Base-by-base conservation (phyloP, 1,140 invertebrate species). In the Hycleus phaleratus region DNA sequence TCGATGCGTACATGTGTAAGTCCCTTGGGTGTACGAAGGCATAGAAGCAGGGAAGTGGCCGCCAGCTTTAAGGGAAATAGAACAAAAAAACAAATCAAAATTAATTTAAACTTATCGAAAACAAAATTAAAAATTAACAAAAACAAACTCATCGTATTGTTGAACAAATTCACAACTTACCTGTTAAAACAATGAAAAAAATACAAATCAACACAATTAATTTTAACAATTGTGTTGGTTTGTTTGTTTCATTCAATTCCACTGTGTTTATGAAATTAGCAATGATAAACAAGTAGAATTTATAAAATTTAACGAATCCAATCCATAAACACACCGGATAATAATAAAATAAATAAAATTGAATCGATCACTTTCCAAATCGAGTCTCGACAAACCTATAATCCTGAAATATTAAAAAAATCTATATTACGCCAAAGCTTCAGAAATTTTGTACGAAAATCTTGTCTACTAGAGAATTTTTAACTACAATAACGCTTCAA, bases 1-100 rank as follows among this genome's bases (percentile, higher is more conserved):
- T 32, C 32, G 68, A 70, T 73, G 81, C 88, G 83, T 87, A 94
- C 91, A 95, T 78, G 91, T 93, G 73, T 91, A 93, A 71, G 82
- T 90, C 70, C 91, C 89, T 75, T 91, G 88, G 62, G 87, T 87
- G 78, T 85, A 91, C 47, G 83, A 82, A 56, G 85, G 81, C 74
- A 89, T 86, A 73, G 87, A 87, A 46, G 82, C 74, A 58, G 90
- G 88, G 74, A 93, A 90, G 73, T 90, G 87, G 62, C 87, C 91
- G 72, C 89, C 80, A 68, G 86, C 86, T 88, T 83, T 32, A 32
- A 74, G 73, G 79, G 79, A 77, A 78, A 81, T 76, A 10, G 11
- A 42, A n/a, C 9, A n/a, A 79, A 78, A 71, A 64, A 60, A 59
- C 42, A 12, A 53, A 62, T 58, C 55, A 62, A 62, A 18, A 18